Conservation (phyloP, 1,140 invertebrate species). For the Drosophila sulfurigaster region DNA sequence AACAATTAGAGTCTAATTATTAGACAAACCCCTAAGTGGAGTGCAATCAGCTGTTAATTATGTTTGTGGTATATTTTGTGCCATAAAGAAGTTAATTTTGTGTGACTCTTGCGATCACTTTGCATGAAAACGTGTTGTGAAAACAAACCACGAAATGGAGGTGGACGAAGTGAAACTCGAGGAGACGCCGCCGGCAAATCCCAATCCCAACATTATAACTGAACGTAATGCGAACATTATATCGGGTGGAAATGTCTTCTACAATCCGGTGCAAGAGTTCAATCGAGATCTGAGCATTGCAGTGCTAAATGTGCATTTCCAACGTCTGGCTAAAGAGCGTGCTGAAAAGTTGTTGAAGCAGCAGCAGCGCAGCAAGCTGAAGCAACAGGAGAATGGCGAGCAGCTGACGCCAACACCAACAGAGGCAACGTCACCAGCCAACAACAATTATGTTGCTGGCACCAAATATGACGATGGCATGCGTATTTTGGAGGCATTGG, state of each 20-base stretch:
- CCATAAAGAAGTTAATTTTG: neutral
- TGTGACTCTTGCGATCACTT: neutral
- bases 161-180: conserved; percentile 34
- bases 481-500: conserved; percentile 95
- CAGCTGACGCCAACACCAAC: neutral
- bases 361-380: conserved; percentile 43
- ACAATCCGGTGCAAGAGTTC: conserved; percentile 99
- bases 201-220: conserved; percentile 58
- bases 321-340: conserved; percentile 83
- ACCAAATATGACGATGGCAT: conserved; percentile 87
- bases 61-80: too few species aligned
- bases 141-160: conserved; percentile 39
- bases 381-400: conserved; percentile 29
- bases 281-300: conserved; percentile 96
- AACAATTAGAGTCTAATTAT: too few species aligned
- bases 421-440: neutral
- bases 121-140: conserved; percentile 40
- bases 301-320: conserved; percentile 87
- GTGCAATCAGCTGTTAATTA: too few species aligned
- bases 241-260: conserved; percentile 91
- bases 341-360: conserved; percentile 65
- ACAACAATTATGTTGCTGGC: conserved; percentile 53
- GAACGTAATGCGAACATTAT: conserved; percentile 79
- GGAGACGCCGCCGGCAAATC: conserved; percentile 40
- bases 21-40: too few species aligned